phyloP scores from a whole-genome alignment of 2,888 invertebrate genomes.

The Tenthredo notha region DNA sequence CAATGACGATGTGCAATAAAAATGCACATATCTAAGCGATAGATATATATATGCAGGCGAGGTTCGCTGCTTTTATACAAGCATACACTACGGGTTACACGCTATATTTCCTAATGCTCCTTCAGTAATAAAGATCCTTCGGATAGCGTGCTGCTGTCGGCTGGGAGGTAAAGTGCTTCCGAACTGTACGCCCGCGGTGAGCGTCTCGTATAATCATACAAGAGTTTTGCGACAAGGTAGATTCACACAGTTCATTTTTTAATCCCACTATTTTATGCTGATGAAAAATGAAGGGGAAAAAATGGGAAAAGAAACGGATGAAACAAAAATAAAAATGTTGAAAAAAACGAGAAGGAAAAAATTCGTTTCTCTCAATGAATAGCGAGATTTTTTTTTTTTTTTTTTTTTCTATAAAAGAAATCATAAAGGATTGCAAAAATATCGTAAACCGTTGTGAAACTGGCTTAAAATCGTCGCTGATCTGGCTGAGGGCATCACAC shows the following conservation, averaged over 20 bases:
- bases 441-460: background rate
- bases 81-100: constrained; percentile 56
- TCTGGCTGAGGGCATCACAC: constrained; percentile 19
- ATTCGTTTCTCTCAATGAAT: too few species aligned
- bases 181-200: constrained; percentile 46
- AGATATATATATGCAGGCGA: background rate
- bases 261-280: background rate
- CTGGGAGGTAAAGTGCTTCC: constrained; percentile 57
- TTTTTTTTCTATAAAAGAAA: background rate
- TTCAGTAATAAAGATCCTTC: constrained; percentile 59
- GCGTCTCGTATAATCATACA: constrained; percentile 13
- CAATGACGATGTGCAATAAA: constrained; percentile 31
- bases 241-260: background rate
- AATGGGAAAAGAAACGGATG: background rate
- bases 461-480: constrained; percentile 7
- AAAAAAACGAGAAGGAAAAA: too few species aligned
- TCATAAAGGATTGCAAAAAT: background rate
- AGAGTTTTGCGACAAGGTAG: background rate
- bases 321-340: too few species aligned
- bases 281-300: background rate
- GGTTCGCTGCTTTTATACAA: constrained; percentile 36
- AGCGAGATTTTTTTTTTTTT: too few species aligned
- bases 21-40: constrained; percentile 49
- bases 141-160: constrained; percentile 60
- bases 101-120: constrained; percentile 56